Evolutionary conservation across 2,113 vertebrate species (phyloP).

Genomic region (Lagopus muta): DNA sequence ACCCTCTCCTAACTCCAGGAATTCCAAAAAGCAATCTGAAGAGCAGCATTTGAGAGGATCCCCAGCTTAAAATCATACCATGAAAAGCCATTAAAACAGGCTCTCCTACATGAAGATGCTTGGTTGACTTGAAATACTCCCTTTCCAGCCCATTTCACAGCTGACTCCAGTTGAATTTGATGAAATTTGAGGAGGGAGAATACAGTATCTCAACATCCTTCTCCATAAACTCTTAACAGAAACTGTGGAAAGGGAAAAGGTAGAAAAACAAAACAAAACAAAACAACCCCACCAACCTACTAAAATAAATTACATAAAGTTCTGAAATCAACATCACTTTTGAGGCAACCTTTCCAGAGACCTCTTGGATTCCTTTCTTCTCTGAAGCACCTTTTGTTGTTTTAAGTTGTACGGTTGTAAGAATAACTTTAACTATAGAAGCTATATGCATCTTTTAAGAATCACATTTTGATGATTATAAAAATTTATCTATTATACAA

Average conservation of each 20-base stretch:
- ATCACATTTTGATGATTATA: conserved; percentile 84
- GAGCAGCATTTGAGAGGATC: conserved; percentile 33
- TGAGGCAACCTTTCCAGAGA: conserved; percentile 39
- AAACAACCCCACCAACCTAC: neutral
- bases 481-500: conserved; percentile 84
- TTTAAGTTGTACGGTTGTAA: conserved; percentile 70
- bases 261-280: neutral
- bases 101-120: neutral
- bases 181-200: neutral
- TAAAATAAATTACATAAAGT: conserved; percentile 47
- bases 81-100: neutral
- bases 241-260: conserved; percentile 16
- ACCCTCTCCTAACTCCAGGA: neutral
- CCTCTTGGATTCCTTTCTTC: conserved; percentile 33
- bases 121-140: neutral
- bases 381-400: conserved; percentile 74
- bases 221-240: neutral
- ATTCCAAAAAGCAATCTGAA: neutral
- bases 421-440: conserved; percentile 77
- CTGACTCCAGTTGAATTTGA: neutral
- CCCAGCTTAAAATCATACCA: neutral
- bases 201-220: neutral
- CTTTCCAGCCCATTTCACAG: neutral
- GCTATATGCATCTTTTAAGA: conserved; percentile 79
- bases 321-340: conserved; percentile 41